Base-by-base conservation (phyloP, 1,140 invertebrate genomes). In the Asbolus verrucosus region DNA sequence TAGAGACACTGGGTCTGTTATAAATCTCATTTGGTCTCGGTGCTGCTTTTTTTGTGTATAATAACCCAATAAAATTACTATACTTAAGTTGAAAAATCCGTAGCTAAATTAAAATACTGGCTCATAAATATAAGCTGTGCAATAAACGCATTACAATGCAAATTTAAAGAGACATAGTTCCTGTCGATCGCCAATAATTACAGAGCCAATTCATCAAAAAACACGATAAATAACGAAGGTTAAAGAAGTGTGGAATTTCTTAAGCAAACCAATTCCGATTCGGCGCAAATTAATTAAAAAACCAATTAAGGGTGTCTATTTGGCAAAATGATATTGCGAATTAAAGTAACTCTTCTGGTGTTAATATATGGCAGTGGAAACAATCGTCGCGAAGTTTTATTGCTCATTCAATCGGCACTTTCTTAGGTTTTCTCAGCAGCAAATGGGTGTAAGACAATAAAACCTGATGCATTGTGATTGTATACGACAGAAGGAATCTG, bases 391-490 rank as follows among this genome's bases (percentile, higher is more conserved):
- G 72, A 61, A 78, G 78, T 80, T 80, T 80, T 80, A 80, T 80
- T 77, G 78, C 78, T 78, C 77, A 71, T 80, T 80, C 78, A 77
- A 80, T 80, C 77, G 78, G 76, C 77, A 80, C 77, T 80, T 80
- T 79, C 78, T 80, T 79, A 75, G 74, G 75, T 79, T 80, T 80
- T 75, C 76, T 77, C 75, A 75, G 76, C 73, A 72, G 76, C 69
- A 71, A 79, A 78, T 75, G 78, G 73, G 71, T 80, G 77, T 79
- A 78, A 78, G 78, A 80, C 78, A 79, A 80, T 80, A 80, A 80
- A 80, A 79, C 77, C 78, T 80, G 78, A 80, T 80, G 77, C 75
- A 80, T 80, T 78, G 78, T 79, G 76, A 79, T 79, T 79, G 78
- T 80, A 80, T 80, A 79, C 77, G 78, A 78, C 78, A 78, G 70